phyloP scores from a whole-genome alignment of 1,140 invertebrate genomes.

The Panonychus citri region DNA sequence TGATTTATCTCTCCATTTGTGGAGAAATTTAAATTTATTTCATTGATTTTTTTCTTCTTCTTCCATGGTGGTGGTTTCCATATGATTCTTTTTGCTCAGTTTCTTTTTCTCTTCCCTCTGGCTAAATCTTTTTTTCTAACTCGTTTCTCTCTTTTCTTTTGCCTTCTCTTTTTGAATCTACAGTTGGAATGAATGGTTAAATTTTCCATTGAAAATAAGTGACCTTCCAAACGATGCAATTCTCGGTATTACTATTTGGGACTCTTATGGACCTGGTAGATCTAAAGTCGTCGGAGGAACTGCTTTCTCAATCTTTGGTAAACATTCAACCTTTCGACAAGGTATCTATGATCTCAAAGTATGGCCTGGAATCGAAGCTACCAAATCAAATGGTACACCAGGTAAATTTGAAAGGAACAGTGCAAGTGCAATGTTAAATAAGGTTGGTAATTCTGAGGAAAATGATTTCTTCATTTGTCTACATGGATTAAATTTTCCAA shows the following conservation, averaged over 20 bases:
- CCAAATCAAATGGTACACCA: conserved; percentile 50
- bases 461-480: background rate
- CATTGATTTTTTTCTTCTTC: too few relatives aligned
- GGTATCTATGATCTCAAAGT: conserved; percentile 32
- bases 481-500: background rate
- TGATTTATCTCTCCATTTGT: too few relatives aligned
- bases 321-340: conserved; percentile 38
- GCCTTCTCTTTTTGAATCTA: conserved; percentile 13
- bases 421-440: conserved; percentile 67
- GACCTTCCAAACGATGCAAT: conserved; percentile 71
- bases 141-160: conserved; percentile 3
- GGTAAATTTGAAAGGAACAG: conserved; percentile 55
- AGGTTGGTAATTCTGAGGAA: conserved; percentile 24
- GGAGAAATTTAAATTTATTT: too few relatives aligned
- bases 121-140: conserved; percentile 5
- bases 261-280: conserved; percentile 63
- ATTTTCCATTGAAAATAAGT: conserved; percentile 65
- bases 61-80: too few relatives aligned
- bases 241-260: conserved; percentile 75
- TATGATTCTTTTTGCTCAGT: too few relatives aligned
- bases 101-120: too few relatives aligned
- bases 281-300: conserved; percentile 66
- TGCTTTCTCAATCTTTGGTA: conserved; percentile 70
- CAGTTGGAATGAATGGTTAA: conserved; percentile 89
- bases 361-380: conserved; percentile 36